Evolutionary conservation across 1,140 invertebrate species (phyloP).

Genomic region (Tetraneura akinire): DNA sequence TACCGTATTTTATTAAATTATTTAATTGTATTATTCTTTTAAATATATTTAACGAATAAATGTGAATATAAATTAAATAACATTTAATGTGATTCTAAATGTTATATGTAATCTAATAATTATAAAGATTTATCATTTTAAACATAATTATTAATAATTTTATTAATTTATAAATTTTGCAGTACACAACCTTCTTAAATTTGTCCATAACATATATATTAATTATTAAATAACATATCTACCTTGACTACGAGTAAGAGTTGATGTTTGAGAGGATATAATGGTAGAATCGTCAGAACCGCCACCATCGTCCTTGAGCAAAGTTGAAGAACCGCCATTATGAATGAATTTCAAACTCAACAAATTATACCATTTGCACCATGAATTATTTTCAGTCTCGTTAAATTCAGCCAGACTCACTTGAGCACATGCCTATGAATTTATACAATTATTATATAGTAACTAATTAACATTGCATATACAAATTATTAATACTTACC

Average conservation of each 20-base stretch:
- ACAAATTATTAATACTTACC: conserved; percentile 63
- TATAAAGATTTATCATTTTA: too few species aligned
- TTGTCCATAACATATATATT: too few species aligned
- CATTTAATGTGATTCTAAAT: too few species aligned
- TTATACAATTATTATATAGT: not conserved
- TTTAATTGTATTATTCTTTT: too few species aligned
- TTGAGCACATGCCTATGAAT: conserved; percentile 84
- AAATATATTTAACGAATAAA: too few species aligned
- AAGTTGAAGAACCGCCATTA: conserved; percentile 42
- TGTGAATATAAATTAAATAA: too few species aligned
- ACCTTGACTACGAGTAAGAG: conserved; percentile 89
- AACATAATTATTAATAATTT: too few species aligned
- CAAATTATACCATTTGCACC: conserved; percentile 93
- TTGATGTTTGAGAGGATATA: conserved; percentile 93
- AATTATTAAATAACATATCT: conserved; percentile 35
- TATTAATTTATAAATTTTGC: too few species aligned
- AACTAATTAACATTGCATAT: not conserved
- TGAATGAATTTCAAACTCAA: conserved; percentile 84
- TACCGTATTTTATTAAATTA: too few species aligned
- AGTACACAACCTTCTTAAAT: too few species aligned
- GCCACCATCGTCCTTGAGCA: conserved; percentile 69
- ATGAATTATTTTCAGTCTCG: conserved; percentile 68
- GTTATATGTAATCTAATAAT: too few species aligned
- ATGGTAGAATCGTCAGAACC: conserved; percentile 96
- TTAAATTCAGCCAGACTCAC: conserved; percentile 93